A percentile compares a stretch with the other conserved stretches of the same genome.
phyloP scores from a whole-genome alignment of 2,888 invertebrate species.

The Stramonita haemastoma region DNA sequence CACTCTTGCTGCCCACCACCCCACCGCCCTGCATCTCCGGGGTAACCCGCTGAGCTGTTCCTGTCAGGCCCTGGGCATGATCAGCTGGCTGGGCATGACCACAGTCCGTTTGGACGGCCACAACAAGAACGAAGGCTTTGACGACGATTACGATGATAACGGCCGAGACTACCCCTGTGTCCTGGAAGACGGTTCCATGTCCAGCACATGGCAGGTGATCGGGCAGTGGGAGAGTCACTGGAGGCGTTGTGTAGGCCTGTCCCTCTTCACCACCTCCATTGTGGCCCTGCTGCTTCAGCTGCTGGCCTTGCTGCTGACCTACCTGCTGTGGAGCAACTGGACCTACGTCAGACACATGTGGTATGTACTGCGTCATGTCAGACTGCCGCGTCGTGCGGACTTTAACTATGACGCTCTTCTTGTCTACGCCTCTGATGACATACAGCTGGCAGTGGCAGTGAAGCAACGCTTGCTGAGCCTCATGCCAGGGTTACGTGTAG shows the following conservation, averaged over 20 bases:
- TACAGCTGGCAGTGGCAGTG: background rate
- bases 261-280: background rate
- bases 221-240: slow-evolving; percentile 23
- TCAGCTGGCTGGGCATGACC: slow-evolving; percentile 26
- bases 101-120: slow-evolving; percentile 28
- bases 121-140: slow-evolving; percentile 11
- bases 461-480: background rate
- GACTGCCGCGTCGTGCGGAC: slow-evolving; percentile 11
- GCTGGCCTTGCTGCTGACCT: slow-evolving; percentile 25
- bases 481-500: background rate
- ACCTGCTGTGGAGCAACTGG: slow-evolving; percentile 31
- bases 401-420: slow-evolving; percentile 16
- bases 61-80: slow-evolving; percentile 25
- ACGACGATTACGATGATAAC: slow-evolving; percentile 38
- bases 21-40: slow-evolving; percentile 32
- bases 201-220: slow-evolving; percentile 15
- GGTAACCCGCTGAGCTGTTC: slow-evolving; percentile 36
- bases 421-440: background rate
- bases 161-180: slow-evolving; percentile 33
- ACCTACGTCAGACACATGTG: background rate
- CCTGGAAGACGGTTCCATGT: slow-evolving; percentile 20
- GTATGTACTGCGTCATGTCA: slow-evolving; percentile 22
- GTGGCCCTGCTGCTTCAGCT: slow-evolving; percentile 13
- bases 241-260: slow-evolving; percentile 25
- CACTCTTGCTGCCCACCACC: slow-evolving; percentile 24